Evolutionary conservation across 2,888 invertebrate genomes (phyloP), one percentile per base, ranked within the genome.

Genomic region (Halocaridina rubra): DNA sequence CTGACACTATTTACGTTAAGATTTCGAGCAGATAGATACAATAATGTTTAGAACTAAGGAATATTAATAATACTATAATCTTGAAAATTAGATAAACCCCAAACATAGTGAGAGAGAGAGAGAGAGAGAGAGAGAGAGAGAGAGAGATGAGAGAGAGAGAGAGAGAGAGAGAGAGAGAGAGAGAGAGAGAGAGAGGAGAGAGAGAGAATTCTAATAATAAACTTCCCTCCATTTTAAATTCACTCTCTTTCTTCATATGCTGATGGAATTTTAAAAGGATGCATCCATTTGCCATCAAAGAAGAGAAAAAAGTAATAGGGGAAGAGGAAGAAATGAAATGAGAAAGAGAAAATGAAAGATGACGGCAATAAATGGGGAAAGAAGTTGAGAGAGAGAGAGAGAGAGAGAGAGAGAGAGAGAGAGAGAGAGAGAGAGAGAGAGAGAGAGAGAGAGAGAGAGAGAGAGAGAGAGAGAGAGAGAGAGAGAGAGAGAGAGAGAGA

Each of bases 341-440:
- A 39, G 19, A 24, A 24, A 53, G 22, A 27, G 39, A 39, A 72
- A 27, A n/a, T n/a, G n/a, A n/a, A n/a, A n/a, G n/a, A n/a, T n/a
- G n/a, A n/a, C n/a, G n/a, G n/a, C n/a, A n/a, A n/a, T n/a, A n/a
- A n/a, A n/a, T n/a, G n/a, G n/a, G n/a, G n/a, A n/a, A n/a, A n/a
- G n/a, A n/a, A n/a, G 39, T 33, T 46, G 74, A 39, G 74, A 74
- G 74, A 22, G 74, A 74, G 74, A 39, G 74, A 74, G 72, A 33
- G 72, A 72, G 33, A 33, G 72, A 33, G 33, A 39, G 72, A 72
- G 22, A 39, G 33, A 39, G 72, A 39, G 74, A 24, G 46, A 46
- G 22, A 74, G 46, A 74, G 74, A 74, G n/a, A 39, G 72, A 33
- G n/a, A 74, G 46, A 10, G 3, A 72, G 5, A n/a, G 46, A 39